Evolutionary conservation across 1,140 invertebrate genomes (phyloP), one percentile per base, ranked within the genome.

Genomic region (Antheraea pernyi): DNA sequence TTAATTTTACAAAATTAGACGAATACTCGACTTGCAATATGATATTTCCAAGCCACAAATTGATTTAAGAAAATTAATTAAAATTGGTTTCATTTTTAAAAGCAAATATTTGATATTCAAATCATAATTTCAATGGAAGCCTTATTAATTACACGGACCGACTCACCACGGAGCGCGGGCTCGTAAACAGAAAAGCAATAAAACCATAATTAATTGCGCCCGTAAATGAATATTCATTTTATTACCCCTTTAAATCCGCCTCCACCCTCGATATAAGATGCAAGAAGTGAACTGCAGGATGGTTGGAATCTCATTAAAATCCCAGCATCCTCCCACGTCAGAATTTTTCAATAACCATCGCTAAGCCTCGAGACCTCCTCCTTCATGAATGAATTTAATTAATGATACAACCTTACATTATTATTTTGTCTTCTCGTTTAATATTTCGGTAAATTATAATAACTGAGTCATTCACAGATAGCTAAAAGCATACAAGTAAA

Each of bases 171-270:
- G 46, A 53, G 46, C 46, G 2, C 46, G 5, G 46, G 11, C 16
- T n/a, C 46, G 46, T 53, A 53, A 53, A 53, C 46, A 53, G 46
- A 53, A 53, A 53, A 53, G 46, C 16, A 53, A 53, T 53, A 53
- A 53, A 53, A 53, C 6, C 46, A 53, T 53, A 53, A 53, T 53
- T 53, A 53, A 53, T 53, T 53, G 16, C 46, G 46, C 46, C 46
- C 46, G 46, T n/a, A 53, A n/a, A 53, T 53, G 10, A 53, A 53
- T 53, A 53, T 53, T 53, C 46, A 53, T 53, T 13, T 53, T 53
- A 53, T 53, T 53, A 53, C 46, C 46, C 16, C 46, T 53, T 53
- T 53, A 53, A 53, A 53, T 53, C 13, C 46, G 11, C 46, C 46
- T 16, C 39, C 46, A 53, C 13, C 11, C 46, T 6, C 46, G 10